These are phyloP conservation scores for Thymelicus acteon DNA, from an alignment of 2,888 invertebrate species.

Conservation along the genomic window DNA sequence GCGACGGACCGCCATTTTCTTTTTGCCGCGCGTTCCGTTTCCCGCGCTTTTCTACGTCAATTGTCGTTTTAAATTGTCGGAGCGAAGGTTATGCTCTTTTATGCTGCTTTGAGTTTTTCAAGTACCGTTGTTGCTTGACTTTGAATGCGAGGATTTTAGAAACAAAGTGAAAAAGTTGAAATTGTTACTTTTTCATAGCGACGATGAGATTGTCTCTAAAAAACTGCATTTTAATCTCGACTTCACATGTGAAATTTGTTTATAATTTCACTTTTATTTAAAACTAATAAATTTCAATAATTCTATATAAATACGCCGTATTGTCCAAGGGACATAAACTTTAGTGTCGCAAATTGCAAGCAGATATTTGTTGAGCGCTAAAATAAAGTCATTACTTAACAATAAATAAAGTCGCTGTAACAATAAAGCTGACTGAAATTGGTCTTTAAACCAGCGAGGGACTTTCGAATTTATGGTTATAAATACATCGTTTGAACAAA, in stretches of 20 bases:
- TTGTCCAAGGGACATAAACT: constrained; percentile 29
- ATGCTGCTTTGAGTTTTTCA: constrained; percentile 39
- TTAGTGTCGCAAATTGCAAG: constrained; percentile 27
- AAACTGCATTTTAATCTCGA: constrained; percentile 6
- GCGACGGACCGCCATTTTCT: constrained; percentile 51
- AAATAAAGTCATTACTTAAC: constrained; percentile 37
- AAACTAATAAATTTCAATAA: constrained; percentile 25
- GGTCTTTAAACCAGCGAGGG: constrained; percentile 34
- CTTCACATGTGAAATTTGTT: neutral
- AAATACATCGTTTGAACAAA: constrained; percentile 32
- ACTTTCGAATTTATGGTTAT: constrained; percentile 35
- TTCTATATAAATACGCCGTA: constrained; percentile 16
- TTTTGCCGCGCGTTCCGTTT: constrained; percentile 51
- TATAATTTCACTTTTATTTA: constrained; percentile 10
- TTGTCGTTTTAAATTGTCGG: constrained; percentile 48
- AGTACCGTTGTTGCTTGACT: constrained; percentile 33
- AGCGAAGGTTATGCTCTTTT: constrained; percentile 39
- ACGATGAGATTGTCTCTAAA: constrained; percentile 12
- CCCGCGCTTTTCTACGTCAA: constrained; percentile 51
- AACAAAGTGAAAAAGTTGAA: constrained; percentile 28
- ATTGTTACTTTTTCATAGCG: constrained; percentile 25
- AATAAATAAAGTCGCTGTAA: constrained; percentile 35
- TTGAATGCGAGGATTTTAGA: constrained; percentile 35
- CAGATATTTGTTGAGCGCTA: constrained; percentile 34
- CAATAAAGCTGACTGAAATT: constrained; percentile 37